Evolutionary conservation across 2,888 invertebrate species (phyloP).

Genomic region (Alsophila aescularia): DNA sequence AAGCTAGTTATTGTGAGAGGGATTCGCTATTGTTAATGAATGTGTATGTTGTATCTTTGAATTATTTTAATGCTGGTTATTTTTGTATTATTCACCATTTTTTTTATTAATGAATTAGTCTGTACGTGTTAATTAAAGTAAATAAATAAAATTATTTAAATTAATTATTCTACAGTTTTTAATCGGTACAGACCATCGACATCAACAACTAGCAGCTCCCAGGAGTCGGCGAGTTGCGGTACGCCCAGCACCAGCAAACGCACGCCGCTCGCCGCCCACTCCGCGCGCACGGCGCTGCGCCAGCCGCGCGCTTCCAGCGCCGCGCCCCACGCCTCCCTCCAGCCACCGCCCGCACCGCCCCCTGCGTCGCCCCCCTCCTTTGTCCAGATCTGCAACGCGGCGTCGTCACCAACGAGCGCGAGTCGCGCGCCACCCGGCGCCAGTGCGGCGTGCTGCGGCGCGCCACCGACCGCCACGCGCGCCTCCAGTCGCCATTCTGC

Average conservation of each 20-base stretch:
- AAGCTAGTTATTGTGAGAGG: no score
- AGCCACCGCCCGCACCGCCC: background rate
- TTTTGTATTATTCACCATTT: no score
- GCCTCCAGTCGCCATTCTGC: slow-evolving; percentile 36
- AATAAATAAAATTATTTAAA: no score
- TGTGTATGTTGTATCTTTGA: no score
- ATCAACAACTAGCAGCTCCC: slow-evolving; percentile 60
- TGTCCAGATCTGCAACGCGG: slow-evolving; percentile 24
- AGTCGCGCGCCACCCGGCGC: slow-evolving; percentile 14
- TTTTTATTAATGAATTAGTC: no score
- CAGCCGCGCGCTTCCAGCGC: slow-evolving; percentile 45
- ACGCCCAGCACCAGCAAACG: slow-evolving; percentile 62
- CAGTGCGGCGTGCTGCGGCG: slow-evolving; percentile 29
- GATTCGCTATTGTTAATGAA: no score
- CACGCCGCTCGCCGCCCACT: slow-evolving; percentile 42
- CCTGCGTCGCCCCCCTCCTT: slow-evolving; percentile 10
- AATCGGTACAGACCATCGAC: slow-evolving; percentile 42
- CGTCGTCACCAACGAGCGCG: slow-evolving; percentile 33
- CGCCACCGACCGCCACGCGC: slow-evolving; percentile 14
- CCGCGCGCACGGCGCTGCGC: slow-evolving; percentile 44
- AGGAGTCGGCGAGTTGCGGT: slow-evolving; percentile 54
- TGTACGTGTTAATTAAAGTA: no score
- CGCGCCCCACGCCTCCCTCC: slow-evolving; percentile 1
- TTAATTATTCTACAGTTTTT: no score
- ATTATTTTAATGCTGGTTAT: no score